Evolutionary conservation across 2,113 vertebrate species (phyloP).

Genomic region (Pedetes capensis): DNA sequence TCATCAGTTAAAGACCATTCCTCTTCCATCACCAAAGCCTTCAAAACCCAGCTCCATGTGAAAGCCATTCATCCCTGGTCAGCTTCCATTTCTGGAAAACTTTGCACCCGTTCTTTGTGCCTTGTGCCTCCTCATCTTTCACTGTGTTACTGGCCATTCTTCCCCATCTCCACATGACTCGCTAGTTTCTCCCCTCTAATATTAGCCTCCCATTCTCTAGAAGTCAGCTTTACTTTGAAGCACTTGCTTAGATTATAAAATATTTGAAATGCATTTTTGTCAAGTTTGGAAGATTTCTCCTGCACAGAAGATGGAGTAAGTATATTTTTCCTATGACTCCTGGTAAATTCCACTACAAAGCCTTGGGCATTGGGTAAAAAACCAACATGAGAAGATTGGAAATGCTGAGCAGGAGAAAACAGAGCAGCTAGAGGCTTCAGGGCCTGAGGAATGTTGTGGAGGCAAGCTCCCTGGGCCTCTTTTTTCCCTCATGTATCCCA

Average conservation of each 20-base stretch:
- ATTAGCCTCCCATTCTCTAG: accelerated
- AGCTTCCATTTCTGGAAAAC: not conserved
- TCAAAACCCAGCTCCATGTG: not conserved
- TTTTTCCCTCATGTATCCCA: not conserved
- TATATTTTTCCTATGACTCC: not conserved
- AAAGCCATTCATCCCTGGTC: not conserved
- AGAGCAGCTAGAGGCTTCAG: not conserved
- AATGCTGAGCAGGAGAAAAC: not conserved
- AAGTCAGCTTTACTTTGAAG: not conserved
- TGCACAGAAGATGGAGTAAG: not conserved
- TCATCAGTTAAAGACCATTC: not conserved
- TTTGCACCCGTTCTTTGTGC: not conserved
- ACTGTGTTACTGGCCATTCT: not conserved
- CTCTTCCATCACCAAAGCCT: not conserved
- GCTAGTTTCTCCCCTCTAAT: not conserved
- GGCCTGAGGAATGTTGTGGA: not conserved
- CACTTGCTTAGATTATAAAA: not conserved
- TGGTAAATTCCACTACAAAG: not conserved
- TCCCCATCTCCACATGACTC: not conserved
- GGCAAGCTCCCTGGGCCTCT: not conserved
- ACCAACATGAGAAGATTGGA: not conserved
- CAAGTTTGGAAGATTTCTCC: not conserved
- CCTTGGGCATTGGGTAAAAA: not conserved
- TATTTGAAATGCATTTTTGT: not conserved
- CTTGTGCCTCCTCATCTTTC: accelerated